phyloP scores from a whole-genome alignment of 2,888 invertebrate genomes.

The Polia nebulosa region DNA sequence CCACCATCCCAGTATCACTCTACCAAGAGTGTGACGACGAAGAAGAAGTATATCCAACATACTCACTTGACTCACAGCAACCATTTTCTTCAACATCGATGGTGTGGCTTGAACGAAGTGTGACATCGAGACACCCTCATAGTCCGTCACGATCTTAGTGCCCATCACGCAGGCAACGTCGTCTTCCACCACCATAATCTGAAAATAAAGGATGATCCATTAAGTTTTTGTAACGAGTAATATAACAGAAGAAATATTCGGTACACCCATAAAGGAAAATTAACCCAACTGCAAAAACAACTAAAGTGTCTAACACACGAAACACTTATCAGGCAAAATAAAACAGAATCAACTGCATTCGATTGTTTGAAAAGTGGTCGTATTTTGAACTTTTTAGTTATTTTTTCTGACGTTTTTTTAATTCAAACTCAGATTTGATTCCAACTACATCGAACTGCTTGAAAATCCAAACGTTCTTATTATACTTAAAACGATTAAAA shows the following conservation, averaged over 20 bases:
- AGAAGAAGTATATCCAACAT: too few relatives aligned
- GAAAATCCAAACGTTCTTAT: too few relatives aligned
- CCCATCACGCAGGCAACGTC: constrained; percentile 91
- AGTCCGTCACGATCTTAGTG: constrained; percentile 83
- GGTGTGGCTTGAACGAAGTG: constrained; percentile 92
- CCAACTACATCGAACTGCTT: too few relatives aligned
- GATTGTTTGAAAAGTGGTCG: too few relatives aligned
- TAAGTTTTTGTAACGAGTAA: neutral
- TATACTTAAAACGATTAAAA: neutral
- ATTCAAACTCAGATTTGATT: too few relatives aligned
- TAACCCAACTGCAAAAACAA: neutral
- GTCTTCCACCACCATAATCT: constrained; percentile 92
- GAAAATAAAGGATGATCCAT: constrained; percentile 51
- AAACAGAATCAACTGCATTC: neutral
- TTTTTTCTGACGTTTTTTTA: too few relatives aligned
- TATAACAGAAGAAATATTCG: too few relatives aligned
- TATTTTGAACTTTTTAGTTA: too few relatives aligned
- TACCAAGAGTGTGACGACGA: too few relatives aligned
- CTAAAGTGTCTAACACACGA: neutral
- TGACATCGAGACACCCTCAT: constrained; percentile 85
- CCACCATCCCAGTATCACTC: too few relatives aligned
- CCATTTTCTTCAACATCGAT: constrained; percentile 90
- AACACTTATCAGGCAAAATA: neutral
- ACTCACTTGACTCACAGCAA: constrained; percentile 83
- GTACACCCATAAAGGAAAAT: neutral